phyloP scores from a whole-genome alignment of 2,797 vertebrate genomes.

The Crenichthys baileyi region DNA sequence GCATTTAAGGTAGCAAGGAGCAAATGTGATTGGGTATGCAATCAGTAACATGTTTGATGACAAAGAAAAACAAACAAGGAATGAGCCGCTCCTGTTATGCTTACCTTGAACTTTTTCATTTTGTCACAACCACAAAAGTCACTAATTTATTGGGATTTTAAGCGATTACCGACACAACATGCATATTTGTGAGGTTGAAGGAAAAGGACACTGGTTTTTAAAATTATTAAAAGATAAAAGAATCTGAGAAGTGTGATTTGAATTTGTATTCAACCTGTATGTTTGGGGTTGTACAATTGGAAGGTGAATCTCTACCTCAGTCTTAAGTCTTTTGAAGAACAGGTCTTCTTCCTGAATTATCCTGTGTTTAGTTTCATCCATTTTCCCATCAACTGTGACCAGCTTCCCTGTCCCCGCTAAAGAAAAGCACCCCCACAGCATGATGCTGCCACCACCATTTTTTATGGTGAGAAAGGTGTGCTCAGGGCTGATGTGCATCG shows the following conservation, averaged over 20 bases:
- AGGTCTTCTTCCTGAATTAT: background rate
- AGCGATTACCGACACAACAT: background rate
- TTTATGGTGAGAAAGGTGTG: background rate
- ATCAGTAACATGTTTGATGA: background rate
- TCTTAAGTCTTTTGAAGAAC: background rate
- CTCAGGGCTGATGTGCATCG: background rate
- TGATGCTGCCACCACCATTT: too few relatives aligned
- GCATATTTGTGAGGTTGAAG: background rate
- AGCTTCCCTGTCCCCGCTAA: too few relatives aligned
- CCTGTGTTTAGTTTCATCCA: background rate
- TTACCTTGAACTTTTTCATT: background rate
- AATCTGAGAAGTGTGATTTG: background rate
- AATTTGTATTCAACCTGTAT: background rate
- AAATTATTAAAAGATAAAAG: background rate
- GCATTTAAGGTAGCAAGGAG: background rate
- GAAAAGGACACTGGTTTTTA: background rate
- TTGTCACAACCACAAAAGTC: background rate
- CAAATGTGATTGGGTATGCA: background rate
- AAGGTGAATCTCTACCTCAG: background rate
- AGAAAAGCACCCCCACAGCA: too few relatives aligned
- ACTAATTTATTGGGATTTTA: background rate
- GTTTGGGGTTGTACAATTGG: background rate
- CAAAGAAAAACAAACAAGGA: background rate
- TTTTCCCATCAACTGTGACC: too few relatives aligned
- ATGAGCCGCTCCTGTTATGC: background rate